Evolutionary conservation across 2,797 vertebrate species (phyloP).

Genomic region (Scyliorhinus canicula): DNA sequence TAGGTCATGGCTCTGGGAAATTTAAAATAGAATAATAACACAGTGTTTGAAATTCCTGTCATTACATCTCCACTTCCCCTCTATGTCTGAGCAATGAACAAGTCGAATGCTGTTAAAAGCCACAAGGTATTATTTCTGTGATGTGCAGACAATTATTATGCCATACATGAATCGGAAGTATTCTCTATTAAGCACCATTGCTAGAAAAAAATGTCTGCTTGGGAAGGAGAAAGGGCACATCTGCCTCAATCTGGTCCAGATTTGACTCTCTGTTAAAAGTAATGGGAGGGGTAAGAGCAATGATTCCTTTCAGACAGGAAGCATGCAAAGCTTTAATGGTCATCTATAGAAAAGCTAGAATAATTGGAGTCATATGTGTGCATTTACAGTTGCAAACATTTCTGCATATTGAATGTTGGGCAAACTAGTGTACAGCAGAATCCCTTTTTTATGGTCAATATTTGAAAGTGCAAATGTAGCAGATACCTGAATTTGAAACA

Average conservation of each 20-base stretch:
- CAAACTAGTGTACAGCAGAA: too few relatives aligned
- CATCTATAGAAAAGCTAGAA: background rate
- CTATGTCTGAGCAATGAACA: background rate
- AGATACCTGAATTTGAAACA: background rate
- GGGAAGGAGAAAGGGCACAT: background rate
- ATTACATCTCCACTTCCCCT: background rate
- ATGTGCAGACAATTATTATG: slow-evolving; percentile 24
- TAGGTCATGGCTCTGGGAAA: background rate
- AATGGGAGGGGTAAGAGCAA: background rate
- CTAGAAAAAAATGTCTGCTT: background rate
- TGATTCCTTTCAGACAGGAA: slow-evolving; percentile 2
- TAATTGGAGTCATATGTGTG: slow-evolving; percentile 6
- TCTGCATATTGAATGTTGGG: background rate
- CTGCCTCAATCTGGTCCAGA: background rate
- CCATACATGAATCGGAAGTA: background rate
- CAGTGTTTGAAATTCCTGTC: slow-evolving; percentile 16
- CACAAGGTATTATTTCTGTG: slow-evolving; percentile 32
- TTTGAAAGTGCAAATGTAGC: background rate
- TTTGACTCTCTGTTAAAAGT: background rate
- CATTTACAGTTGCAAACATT: background rate
- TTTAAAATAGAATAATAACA: slow-evolving; percentile 27
- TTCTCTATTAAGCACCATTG: background rate
- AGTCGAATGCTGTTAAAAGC: slow-evolving; percentile 11
- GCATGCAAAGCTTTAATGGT: background rate
- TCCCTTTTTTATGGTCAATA: background rate